Evolutionary conservation across 1,140 invertebrate species (phyloP).

Genomic region (Aleiodes sp.): DNA sequence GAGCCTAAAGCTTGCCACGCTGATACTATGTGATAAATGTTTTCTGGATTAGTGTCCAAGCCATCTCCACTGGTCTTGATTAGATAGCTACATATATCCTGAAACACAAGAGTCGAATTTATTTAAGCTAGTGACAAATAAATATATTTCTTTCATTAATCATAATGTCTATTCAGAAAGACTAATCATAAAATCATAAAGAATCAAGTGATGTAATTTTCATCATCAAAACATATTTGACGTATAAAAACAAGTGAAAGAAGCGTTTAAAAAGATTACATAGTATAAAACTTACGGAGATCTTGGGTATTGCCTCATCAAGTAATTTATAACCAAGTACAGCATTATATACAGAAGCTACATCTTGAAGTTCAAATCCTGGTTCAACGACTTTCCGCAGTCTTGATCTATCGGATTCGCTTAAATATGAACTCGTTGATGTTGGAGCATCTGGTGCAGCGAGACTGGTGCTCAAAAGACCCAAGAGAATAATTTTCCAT

Average conservation of each 20-base stretch:
- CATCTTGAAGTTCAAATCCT: conserved; percentile 66
- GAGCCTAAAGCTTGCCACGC: conserved; percentile 64
- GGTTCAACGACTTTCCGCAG: conserved; percentile 68
- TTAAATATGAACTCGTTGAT: conserved; percentile 68
- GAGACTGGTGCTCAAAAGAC: conserved; percentile 25
- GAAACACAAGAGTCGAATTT: conserved; percentile 37
- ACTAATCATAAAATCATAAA: conserved; percentile 62
- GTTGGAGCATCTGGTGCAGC: conserved; percentile 41
- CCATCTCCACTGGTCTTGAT: conserved; percentile 56
- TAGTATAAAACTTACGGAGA: conserved; percentile 57
- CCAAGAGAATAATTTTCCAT: conserved; percentile 32
- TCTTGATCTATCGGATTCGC: conserved; percentile 65
- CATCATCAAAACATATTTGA: conserved; percentile 56
- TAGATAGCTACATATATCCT: conserved; percentile 69
- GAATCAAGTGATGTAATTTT: conserved; percentile 48
- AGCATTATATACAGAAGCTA: conserved; percentile 67
- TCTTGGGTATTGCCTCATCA: conserved; percentile 62
- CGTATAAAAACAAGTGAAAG: background rate
- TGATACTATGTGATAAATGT: conserved; percentile 66
- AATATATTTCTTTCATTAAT: no score
- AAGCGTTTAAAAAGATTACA: conserved; percentile 27
- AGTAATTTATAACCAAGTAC: conserved; percentile 68
- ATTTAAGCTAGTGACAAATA: no score
- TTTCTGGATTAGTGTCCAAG: conserved; percentile 61
- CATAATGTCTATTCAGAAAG: conserved; percentile 56